phyloP scores from a whole-genome alignment of 2,888 invertebrate genomes.

The Incurvaria masculella region DNA sequence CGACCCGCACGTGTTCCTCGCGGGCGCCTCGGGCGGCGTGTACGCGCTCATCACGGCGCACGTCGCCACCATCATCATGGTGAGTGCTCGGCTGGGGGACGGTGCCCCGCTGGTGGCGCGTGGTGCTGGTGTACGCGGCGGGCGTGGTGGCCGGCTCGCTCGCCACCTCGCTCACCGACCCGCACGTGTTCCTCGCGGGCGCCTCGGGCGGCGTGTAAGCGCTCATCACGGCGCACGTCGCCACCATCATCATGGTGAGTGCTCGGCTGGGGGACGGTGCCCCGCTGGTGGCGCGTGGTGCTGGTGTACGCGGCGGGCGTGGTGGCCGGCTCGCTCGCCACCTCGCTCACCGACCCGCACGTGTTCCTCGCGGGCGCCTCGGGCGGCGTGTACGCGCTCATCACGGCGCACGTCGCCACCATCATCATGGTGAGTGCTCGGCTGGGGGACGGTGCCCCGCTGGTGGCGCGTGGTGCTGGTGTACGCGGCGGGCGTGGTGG shows the following conservation, averaged over 20 bases:
- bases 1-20: conserved; percentile 76
- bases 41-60: conserved; percentile 94
- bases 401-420: conserved; percentile 90
- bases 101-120: conserved; percentile 95
- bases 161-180: conserved; percentile 78
- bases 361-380: conserved; percentile 90
- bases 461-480: conserved; percentile 89
- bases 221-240: conserved; percentile 88
- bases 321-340: conserved; percentile 78
- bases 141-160: conserved; percentile 85
- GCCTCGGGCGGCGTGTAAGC: conserved; percentile 97
- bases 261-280: conserved; percentile 97
- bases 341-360: conserved; percentile 73
- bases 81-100: too few relatives aligned
- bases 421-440: conserved; percentile 91
- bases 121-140: conserved; percentile 76
- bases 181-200: conserved; percentile 79
- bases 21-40: conserved; percentile 94
- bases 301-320: conserved; percentile 83
- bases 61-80: conserved; percentile 87
- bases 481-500: conserved; percentile 80
- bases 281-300: conserved; percentile 90
- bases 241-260: conserved; percentile 89
- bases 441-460: conserved; percentile 94
- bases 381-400: conserved; percentile 92